A percentile compares a stretch with the other conserved stretches of the same genome.
Evolutionary conservation across 2,113 vertebrate species (phyloP).

Genomic region (Coracopsis vasa): DNA sequence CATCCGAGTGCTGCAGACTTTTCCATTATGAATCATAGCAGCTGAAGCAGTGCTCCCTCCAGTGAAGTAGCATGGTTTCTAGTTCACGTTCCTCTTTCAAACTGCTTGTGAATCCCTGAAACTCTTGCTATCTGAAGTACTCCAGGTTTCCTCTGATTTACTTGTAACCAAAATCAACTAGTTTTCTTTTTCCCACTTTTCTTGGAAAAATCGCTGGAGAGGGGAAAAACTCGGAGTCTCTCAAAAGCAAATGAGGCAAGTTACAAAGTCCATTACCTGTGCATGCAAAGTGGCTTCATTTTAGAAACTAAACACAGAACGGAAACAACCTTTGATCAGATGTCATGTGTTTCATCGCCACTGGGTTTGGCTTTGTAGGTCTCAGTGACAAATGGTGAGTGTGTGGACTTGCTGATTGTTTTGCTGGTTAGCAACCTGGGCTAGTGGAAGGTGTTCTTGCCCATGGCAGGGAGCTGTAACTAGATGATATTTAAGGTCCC

Average conservation of each 20-base stretch:
- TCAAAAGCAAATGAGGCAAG: not conserved
- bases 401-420: not conserved
- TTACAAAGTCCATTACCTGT: not conserved
- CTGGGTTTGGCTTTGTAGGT: not conserved
- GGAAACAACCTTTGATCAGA: not conserved
- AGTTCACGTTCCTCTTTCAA: not conserved
- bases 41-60: not conserved
- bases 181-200: not conserved
- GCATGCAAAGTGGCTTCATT: not conserved
- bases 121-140: not conserved
- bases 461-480: not conserved
- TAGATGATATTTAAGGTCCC: not conserved
- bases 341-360: not conserved
- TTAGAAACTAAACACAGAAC: not conserved
- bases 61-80: not conserved
- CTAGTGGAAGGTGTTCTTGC: not conserved
- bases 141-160: not conserved
- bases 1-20: not conserved
- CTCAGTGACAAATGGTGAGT: not conserved
- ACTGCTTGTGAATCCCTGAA: not conserved
- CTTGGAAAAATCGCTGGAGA: not conserved
- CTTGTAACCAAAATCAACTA: not conserved
- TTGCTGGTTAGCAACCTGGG: not conserved
- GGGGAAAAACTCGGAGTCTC: not conserved
- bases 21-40: not conserved